Base-by-base conservation (phyloP, 1,140 invertebrate species). In the Chymomyza costata region DNA sequence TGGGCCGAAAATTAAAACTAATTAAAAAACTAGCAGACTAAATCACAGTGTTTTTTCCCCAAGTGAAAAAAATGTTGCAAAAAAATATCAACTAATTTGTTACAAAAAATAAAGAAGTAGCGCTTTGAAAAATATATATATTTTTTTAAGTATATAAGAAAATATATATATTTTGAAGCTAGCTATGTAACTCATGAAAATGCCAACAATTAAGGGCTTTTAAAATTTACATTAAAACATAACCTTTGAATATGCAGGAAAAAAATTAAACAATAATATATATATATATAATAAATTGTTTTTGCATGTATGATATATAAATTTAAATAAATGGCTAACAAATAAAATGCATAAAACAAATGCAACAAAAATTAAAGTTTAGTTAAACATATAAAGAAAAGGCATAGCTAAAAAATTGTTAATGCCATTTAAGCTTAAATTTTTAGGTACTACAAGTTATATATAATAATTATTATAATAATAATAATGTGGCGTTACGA, bases 21-120 rank as follows among this genome's bases (percentile, higher is more conserved):
- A 80, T 80, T 80, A 80, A 78, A 83, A 83, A 83, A 73, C 73
- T 83, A 83, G 74, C 76, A 81, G 59, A 73, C 81, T 83, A 83
- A 81, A 83, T 83, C 81, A 83, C 81, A 83, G 81, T 81, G 70
- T 81, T 82, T 81, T 80, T 81, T 80, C 65, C n/a, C 67, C 71
- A 78, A 78, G 54, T 65, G 71, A 78, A 78, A 80, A 64, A 78
- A 76, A 71, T 76, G n/a, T 76, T 80, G 71, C 71, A 76, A 76
- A 50, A 59, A 66, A 66, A 69, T 65, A 34, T 34, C 5, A 6
- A 28, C 25, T 28, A 28, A 28, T 28, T 28, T 28, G 5, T 51
- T 78, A 76, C 66, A 76, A 66, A 65, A 66, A 54, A 71, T 71
- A 71, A 28, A 5, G 25, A 28, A n/a, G 51, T 71, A 67, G 49